Conservation (phyloP, 2,888 invertebrate species). For the Orthosia incerta region DNA sequence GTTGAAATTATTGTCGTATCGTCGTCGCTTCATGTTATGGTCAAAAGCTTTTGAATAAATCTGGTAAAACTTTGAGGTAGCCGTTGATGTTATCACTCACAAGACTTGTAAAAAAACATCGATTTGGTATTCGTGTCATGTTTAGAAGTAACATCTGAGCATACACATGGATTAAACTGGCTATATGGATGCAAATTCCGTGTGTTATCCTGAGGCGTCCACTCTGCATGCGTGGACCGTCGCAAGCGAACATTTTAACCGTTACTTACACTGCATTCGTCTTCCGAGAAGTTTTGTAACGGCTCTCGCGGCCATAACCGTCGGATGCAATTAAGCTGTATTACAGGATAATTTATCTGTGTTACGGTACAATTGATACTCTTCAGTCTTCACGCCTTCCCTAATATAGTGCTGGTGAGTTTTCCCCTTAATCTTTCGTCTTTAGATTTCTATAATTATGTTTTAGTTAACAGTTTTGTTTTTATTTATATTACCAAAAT, state of each 20-base stretch:
- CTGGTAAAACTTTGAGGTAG: conserved; percentile 30
- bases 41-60: conserved; percentile 13
- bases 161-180: conserved; percentile 65
- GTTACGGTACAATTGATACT: conserved; percentile 55
- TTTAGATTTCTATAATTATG: background rate
- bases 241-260: conserved; percentile 70
- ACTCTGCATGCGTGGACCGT: conserved; percentile 73
- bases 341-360: conserved; percentile 68
- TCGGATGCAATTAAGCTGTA: conserved; percentile 72
- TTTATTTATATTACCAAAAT: background rate
- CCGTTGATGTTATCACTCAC: conserved; percentile 28
- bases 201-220: conserved; percentile 66
- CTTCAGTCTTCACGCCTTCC: conserved; percentile 44
- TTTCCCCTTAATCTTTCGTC: conserved; percentile 13
- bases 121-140: conserved; percentile 38
- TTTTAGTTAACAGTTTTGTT: background rate
- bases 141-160: conserved; percentile 46
- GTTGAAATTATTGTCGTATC: too few species aligned
- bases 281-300: conserved; percentile 79
- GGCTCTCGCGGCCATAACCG: conserved; percentile 66
- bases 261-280: conserved; percentile 76
- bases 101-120: conserved; percentile 16
- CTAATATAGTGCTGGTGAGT: conserved; percentile 28
- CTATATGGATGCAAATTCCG: conserved; percentile 72
- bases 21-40: too few species aligned